Percentiles rank a stretch among this genome's conserved stretches.
These are phyloP conservation scores for Yoshiicerus persimilis DNA, from an alignment of 1,140 invertebrate species.

Conservation along the genomic window DNA sequence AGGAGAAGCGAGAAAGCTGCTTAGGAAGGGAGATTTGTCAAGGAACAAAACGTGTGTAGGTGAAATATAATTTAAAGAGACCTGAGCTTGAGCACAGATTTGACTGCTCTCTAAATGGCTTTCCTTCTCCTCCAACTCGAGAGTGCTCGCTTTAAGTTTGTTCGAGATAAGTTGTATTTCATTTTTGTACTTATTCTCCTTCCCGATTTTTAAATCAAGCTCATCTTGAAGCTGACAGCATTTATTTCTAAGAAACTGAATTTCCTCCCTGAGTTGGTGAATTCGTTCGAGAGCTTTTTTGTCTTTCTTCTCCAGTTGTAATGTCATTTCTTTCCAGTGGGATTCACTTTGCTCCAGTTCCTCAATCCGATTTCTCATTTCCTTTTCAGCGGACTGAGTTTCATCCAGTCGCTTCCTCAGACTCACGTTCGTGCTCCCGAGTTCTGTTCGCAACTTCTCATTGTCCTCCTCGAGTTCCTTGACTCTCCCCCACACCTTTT, in stretches of 20 bases:
- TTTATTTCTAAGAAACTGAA: conserved; percentile 44
- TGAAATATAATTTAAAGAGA: background rate
- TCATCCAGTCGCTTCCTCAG: conserved; percentile 49
- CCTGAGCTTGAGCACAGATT: conserved; percentile 36
- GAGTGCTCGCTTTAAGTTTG: conserved; percentile 31
- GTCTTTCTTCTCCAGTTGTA: conserved; percentile 45
- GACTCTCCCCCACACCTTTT: conserved; percentile 51
- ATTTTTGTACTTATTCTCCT: conserved; percentile 40
- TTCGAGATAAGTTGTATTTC: conserved; percentile 39
- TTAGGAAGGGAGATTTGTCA: background rate
- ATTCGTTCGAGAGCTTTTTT: conserved; percentile 34
- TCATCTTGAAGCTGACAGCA: conserved; percentile 47
- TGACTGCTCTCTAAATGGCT: conserved; percentile 32
- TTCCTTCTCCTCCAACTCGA: conserved; percentile 44
- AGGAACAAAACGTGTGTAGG: background rate
- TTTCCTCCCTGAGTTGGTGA: conserved; percentile 38
- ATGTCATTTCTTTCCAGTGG: conserved; percentile 45
- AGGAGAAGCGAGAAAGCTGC: background rate
- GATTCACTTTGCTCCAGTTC: conserved; percentile 52
- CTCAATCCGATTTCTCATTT: conserved; percentile 52
- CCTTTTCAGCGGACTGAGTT: conserved; percentile 50
- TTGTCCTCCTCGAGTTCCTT: conserved; percentile 52
- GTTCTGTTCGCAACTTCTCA: conserved; percentile 49
- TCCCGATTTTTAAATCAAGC: conserved; percentile 27
- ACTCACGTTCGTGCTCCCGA: conserved; percentile 46